Conservation (phyloP, 2,888 invertebrate genomes). For the Epinotia ramella region DNA sequence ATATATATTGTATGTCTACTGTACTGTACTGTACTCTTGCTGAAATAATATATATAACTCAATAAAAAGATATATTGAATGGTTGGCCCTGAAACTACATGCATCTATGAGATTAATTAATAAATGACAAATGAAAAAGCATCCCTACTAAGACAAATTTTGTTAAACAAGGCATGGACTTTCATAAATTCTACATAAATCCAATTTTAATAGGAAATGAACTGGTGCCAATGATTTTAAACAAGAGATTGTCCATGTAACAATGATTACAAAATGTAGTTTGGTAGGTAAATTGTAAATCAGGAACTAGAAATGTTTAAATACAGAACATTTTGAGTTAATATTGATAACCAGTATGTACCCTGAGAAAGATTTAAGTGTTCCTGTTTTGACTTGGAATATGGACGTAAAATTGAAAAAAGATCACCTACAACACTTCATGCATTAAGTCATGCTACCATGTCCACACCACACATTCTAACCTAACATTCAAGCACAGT, state of each 20-base stretch:
- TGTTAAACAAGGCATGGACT: neutral
- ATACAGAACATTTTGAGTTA: neutral
- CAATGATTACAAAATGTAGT: neutral
- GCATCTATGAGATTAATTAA: too few species aligned
- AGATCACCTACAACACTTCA: slow-evolving; percentile 27
- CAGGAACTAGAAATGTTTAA: too few species aligned
- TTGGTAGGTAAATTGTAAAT: neutral
- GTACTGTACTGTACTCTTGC: too few species aligned
- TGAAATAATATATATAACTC: too few species aligned
- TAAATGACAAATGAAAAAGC: too few species aligned
- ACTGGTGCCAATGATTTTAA: neutral
- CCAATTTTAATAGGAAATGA: too few species aligned
- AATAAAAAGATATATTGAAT: too few species aligned
- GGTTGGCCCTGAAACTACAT: too few species aligned
- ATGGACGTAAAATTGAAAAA: neutral
- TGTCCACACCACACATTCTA: slow-evolving; percentile 36
- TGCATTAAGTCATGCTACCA: slow-evolving; percentile 39
- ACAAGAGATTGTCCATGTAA: neutral
- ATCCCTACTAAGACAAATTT: too few species aligned
- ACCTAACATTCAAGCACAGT: slow-evolving; percentile 27
- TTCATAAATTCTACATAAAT: neutral
- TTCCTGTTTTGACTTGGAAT: neutral
- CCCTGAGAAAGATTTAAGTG: neutral
- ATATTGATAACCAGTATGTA: neutral
- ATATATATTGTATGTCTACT: too few species aligned